These are phyloP conservation scores for Meloidogyne hapla DNA, from an alignment of 1,140 invertebrate genomes.

Conservation along the genomic window DNA sequence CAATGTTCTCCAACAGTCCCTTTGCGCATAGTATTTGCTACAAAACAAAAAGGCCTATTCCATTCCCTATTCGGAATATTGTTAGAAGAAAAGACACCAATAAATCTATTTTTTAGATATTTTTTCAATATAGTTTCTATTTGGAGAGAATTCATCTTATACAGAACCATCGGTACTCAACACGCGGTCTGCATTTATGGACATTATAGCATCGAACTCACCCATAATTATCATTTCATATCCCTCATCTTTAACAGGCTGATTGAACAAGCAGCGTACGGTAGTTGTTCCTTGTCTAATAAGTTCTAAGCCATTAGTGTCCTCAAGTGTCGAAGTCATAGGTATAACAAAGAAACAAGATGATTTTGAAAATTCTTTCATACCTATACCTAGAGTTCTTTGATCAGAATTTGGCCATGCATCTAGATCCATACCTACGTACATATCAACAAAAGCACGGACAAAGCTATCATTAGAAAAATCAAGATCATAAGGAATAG, in stretches of 20 bases:
- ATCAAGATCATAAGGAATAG: slow-evolving; percentile 28
- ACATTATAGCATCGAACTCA: slow-evolving; percentile 30
- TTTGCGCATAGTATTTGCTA: slow-evolving; percentile 14
- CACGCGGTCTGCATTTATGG: slow-evolving; percentile 31
- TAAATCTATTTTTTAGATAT: slow-evolving; percentile 21
- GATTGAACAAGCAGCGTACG: slow-evolving; percentile 6
- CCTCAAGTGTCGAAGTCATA: slow-evolving; percentile 26
- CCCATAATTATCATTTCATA: slow-evolving; percentile 28
- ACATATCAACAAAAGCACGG: slow-evolving; percentile 36
- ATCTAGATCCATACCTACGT: slow-evolving; percentile 15
- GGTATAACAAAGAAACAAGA: slow-evolving; percentile 32
- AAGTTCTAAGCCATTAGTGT: slow-evolving; percentile 29
- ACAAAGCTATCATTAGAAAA: slow-evolving; percentile 15
- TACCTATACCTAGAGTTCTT: too few species aligned
- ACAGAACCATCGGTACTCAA: slow-evolving; percentile 32
- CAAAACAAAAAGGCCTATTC: slow-evolving; percentile 10
- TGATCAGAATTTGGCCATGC: too few species aligned
- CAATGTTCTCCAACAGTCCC: slow-evolving; percentile 18
- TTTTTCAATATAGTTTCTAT: slow-evolving; percentile 17
- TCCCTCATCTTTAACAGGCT: slow-evolving; percentile 9
- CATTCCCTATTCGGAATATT: slow-evolving; percentile 3
- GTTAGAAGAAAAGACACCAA: slow-evolving; percentile 20
- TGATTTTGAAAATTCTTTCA: too few species aligned
- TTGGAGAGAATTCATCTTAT: slow-evolving; percentile 25
- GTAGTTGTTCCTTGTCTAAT: slow-evolving; percentile 31